Evolutionary conservation across 2,797 vertebrate genomes (phyloP).

Genomic region (Kryptolebias ocellatus): DNA sequence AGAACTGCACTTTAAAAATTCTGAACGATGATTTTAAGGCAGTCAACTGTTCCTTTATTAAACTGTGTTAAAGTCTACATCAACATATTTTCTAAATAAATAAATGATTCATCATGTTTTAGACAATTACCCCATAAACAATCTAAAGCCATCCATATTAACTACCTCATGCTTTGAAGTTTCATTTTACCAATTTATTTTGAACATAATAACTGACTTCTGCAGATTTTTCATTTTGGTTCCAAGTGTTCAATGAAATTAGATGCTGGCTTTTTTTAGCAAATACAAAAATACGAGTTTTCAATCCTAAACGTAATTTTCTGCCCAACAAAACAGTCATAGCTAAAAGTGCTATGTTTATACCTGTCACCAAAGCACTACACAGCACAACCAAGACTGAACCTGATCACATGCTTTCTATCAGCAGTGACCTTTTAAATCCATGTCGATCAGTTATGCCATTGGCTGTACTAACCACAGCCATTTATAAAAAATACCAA

Average conservation of each 20-base stretch:
- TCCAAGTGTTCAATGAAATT: not conserved
- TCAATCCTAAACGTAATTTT: not conserved
- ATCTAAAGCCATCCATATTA: too few species aligned
- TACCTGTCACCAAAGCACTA: not conserved
- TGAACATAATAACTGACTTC: not conserved
- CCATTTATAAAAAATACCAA: not conserved
- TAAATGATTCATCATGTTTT: not conserved
- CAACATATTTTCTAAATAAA: not conserved
- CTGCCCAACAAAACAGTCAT: not conserved
- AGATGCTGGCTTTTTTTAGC: not conserved
- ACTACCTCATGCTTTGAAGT: not conserved
- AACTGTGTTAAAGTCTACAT: too few species aligned
- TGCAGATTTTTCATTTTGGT: not conserved
- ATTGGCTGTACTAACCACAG: not conserved
- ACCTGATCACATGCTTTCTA: not conserved
- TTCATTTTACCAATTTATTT: not conserved
- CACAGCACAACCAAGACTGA: not conserved
- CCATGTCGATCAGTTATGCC: not conserved
- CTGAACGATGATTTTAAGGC: not conserved
- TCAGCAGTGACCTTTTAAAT: not conserved
- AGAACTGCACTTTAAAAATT: too few species aligned
- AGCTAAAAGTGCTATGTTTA: conserved; percentile 1
- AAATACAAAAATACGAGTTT: not conserved
- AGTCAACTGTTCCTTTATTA: too few species aligned
- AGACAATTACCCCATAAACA: not conserved